Evolutionary conservation across 35 echinoderm and acorn worm genomes (phyloP).

Genomic region (Anneissia japonica): DNA sequence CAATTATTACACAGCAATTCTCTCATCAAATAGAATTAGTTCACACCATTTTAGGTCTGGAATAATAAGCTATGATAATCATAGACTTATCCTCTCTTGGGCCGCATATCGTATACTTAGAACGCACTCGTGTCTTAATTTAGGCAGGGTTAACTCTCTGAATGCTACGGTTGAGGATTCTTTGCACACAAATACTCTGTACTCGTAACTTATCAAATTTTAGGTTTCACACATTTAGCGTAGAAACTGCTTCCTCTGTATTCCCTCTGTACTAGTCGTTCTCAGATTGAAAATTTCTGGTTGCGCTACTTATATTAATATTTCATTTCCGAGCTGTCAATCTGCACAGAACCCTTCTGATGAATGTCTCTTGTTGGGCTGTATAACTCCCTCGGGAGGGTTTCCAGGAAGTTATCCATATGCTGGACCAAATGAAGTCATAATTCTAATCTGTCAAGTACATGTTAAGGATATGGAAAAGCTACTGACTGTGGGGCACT

Average conservation of each 20-base stretch:
- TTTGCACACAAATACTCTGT: not conserved
- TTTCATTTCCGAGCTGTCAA: not conserved
- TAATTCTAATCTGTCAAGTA: not conserved
- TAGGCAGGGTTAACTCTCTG: not conserved
- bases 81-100: not conserved
- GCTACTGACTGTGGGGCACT: not conserved
- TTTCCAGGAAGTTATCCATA: not conserved
- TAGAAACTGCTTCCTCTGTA: not conserved
- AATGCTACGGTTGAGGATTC: no score
- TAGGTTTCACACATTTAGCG: not conserved
- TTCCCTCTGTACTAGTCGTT: not conserved
- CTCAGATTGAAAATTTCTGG: not conserved
- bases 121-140: not conserved
- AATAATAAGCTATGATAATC: no score
- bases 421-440: not conserved
- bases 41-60: no score
- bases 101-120: not conserved
- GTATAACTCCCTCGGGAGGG: not conserved
- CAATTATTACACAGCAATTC: no score
- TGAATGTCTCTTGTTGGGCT: not conserved
- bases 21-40: no score
- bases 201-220: not conserved
- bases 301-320: not conserved
- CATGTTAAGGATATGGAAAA: not conserved
- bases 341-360: not conserved